Evolutionary conservation across 2,113 vertebrate genomes (phyloP).

Genomic region (Peromyscus leucopus): DNA sequence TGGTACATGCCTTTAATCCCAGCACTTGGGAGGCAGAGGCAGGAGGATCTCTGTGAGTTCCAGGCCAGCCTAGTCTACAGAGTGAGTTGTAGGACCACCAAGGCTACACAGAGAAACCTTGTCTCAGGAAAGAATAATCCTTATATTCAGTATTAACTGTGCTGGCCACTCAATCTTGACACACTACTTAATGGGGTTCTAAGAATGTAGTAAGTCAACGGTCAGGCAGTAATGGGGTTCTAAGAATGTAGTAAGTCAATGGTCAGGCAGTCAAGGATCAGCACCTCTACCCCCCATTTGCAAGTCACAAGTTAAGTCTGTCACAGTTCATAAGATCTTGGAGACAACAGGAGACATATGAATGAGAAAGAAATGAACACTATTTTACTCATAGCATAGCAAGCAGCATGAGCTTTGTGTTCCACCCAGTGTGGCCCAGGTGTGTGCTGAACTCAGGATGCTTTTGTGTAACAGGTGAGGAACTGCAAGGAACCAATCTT

Average conservation of each 20-base stretch:
- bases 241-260: background rate
- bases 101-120: too few species aligned
- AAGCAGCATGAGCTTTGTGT: background rate
- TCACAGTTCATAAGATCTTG: background rate
- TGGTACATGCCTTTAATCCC: too few species aligned
- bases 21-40: too few species aligned
- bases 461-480: background rate
- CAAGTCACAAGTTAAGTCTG: background rate
- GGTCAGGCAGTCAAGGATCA: background rate
- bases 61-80: too few species aligned
- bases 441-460: background rate
- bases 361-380: background rate
- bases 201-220: background rate
- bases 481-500: background rate
- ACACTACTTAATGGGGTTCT: background rate
- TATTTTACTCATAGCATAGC: background rate
- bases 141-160: slow-evolving; percentile 29
- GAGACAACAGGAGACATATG: background rate
- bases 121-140: background rate
- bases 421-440: background rate
- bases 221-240: background rate
- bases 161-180: background rate
- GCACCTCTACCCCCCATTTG: background rate
- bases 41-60: too few species aligned
- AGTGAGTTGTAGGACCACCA: too few species aligned